These are phyloP conservation scores for Macrostomum cliftonense DNA, from an alignment of 2,888 invertebrate genomes.

Conservation along the genomic window DNA sequence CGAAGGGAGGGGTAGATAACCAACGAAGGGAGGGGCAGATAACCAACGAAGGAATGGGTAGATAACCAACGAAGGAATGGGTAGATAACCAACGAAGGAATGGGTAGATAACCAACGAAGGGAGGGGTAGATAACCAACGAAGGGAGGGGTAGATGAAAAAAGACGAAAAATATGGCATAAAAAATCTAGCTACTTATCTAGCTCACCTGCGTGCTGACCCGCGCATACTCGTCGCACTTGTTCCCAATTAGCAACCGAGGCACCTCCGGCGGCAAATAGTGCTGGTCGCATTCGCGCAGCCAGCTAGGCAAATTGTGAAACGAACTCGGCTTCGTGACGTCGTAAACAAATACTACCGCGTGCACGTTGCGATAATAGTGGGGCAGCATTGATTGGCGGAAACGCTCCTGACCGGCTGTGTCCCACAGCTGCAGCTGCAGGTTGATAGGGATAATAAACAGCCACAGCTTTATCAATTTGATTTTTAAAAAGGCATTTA, in stretches of 20 bases:
- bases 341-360: slow-evolving; percentile 70
- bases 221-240: slow-evolving; percentile 48
- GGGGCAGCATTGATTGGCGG: slow-evolving; percentile 59
- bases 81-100: no score
- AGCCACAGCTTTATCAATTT: not conserved
- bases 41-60: no score
- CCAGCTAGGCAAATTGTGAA: slow-evolving; percentile 52
- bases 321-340: slow-evolving; percentile 50
- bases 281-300: slow-evolving; percentile 55
- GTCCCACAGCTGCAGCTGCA: slow-evolving; percentile 55
- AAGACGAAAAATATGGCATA: no score
- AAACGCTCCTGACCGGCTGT: slow-evolving; percentile 65
- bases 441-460: slow-evolving; percentile 19
- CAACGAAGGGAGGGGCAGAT: no score
- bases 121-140: no score
- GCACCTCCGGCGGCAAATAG: slow-evolving; percentile 46
- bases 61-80: no score
- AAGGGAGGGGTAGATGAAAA: no score
- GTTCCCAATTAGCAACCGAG: slow-evolving; percentile 58
- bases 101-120: no score
- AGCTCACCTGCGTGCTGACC: slow-evolving; percentile 13
- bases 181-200: no score
- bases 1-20: no score
- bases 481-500: no score
- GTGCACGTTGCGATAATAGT: slow-evolving; percentile 62